Evolutionary conservation across 1,140 invertebrate genomes (phyloP), one percentile per base, ranked within the genome.

Genomic region (Leptinotarsa undecemlineata): DNA sequence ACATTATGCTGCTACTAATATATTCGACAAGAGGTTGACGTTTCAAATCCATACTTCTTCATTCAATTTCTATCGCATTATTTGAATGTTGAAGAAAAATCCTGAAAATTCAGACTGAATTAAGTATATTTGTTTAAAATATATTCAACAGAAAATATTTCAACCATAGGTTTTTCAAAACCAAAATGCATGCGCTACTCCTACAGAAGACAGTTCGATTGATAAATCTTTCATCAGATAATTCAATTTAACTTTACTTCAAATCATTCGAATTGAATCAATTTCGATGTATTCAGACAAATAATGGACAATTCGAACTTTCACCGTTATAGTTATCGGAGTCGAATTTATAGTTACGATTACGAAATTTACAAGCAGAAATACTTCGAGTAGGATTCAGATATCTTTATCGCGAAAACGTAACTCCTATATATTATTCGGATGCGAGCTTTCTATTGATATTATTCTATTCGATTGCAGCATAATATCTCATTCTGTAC

Each of bases 401-500:
- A 57, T 57, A 57, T 57, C 51, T 57, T 57, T 57, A 57, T 57
- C 51, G 51, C 17, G 51, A 57, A 57, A 57, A 57, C 51, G n/a
- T 57, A 6, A 57, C n/a, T 57, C 17, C 51, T 57, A 19, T 57
- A 57, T 57, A 57, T 57, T 57, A 57, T 57, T 57, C 51, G n/a
- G 51, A 57, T 57, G 51, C n/a, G 51, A 57, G 51, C 51, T 57
- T 57, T 57, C 51, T 57, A 57, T 57, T 57, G 51, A 57, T 57
- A 57, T 57, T 57, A 57, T 57, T 57, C n/a, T 19, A 57, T 4
- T 57, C 15, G 51, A 19, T 19, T 15, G 51, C 51, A 17, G 51
- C 15, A 19, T 19, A 57, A 57, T 57, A 57, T 57, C 51, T 57
- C 51, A 5, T 57, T 57, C 51, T 57, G 51, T 17, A 57, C 51